A percentile compares a stretch with the other conserved stretches of the same genome.
These are phyloP conservation scores for Corythornis vintsioides DNA, from an alignment of 2,113 vertebrate species.

Conservation along the genomic window DNA sequence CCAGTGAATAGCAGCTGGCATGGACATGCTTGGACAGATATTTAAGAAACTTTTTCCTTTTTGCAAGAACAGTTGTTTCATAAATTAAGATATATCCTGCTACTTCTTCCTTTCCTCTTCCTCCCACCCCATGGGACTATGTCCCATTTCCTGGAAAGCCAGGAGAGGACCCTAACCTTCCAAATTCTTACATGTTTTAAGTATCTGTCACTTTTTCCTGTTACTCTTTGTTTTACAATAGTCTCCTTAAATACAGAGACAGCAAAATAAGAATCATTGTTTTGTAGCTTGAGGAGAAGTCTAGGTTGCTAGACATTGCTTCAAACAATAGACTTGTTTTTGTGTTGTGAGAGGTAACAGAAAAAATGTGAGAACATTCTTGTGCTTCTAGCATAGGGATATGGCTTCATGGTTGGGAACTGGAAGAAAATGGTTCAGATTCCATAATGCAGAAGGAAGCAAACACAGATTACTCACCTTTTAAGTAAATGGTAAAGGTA, in stretches of 20 bases:
- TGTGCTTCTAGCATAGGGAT: neutral
- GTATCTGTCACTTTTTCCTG: neutral
- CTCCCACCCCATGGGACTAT: neutral
- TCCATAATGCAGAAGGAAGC: neutral
- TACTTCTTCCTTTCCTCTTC: neutral
- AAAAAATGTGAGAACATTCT: neutral
- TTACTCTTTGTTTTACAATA: neutral
- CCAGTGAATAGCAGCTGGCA: neutral
- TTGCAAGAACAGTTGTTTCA: neutral
- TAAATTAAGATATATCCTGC: neutral
- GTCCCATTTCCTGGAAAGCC: neutral
- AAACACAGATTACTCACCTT: neutral
- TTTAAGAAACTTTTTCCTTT: neutral
- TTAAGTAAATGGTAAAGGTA: neutral
- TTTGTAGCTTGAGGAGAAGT: neutral
- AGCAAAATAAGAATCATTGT: neutral
- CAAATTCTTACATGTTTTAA: neutral
- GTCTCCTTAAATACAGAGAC: neutral
- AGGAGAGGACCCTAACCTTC: neutral
- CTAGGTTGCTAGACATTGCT: neutral
- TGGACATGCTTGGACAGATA: neutral
- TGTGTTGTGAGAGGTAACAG: neutral
- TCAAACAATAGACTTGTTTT: neutral
- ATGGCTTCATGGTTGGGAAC: neutral
- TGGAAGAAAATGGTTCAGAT: neutral